Conservation (phyloP, 2,113 vertebrate species). For the Kryptolebias marmoratus region DNA sequence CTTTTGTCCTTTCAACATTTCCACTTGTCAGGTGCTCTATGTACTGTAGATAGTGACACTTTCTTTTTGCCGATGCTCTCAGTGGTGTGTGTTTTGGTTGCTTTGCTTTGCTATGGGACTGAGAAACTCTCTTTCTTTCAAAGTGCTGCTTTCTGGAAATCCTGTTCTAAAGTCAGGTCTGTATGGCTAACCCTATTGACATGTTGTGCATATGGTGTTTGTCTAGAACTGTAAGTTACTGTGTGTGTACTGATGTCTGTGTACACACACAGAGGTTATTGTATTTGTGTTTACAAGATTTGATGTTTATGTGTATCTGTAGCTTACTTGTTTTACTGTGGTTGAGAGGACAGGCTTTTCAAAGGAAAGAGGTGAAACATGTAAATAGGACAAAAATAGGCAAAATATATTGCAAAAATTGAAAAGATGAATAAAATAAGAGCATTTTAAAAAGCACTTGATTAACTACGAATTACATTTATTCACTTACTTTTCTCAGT, state of each 20-base stretch:
- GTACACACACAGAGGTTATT: conserved; percentile 37
- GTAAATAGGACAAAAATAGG: background rate
- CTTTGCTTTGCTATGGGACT: conserved; percentile 72
- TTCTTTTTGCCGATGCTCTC: conserved; percentile 39
- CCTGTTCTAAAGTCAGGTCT: conserved; percentile 84
- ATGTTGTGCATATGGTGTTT: conserved; percentile 61
- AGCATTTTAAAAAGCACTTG: too few species aligned
- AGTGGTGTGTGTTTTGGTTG: conserved; percentile 48
- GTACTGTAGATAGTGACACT: conserved; percentile 23
- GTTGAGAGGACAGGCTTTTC: conserved; percentile 43
- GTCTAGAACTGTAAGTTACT: conserved; percentile 53
- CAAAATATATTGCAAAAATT: too few species aligned
- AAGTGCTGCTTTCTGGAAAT: conserved; percentile 84
- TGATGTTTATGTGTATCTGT: conserved; percentile 38
- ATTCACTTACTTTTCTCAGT: too few species aligned
- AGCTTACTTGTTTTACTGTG: conserved; percentile 62
- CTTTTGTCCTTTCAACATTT: conserved; percentile 31
- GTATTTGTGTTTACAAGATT: conserved; percentile 51
- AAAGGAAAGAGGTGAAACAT: background rate
- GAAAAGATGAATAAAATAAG: too few species aligned
- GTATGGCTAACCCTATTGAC: conserved; percentile 76
- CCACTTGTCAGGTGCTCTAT: conserved; percentile 36
- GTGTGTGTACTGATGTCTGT: conserved; percentile 52
- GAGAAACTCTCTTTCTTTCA: conserved; percentile 79
- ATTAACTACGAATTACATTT: too few species aligned